Evolutionary conservation across 1,140 invertebrate species (phyloP), one percentile per base, ranked within the genome.

Genomic region (Euglossa dilemma): DNA sequence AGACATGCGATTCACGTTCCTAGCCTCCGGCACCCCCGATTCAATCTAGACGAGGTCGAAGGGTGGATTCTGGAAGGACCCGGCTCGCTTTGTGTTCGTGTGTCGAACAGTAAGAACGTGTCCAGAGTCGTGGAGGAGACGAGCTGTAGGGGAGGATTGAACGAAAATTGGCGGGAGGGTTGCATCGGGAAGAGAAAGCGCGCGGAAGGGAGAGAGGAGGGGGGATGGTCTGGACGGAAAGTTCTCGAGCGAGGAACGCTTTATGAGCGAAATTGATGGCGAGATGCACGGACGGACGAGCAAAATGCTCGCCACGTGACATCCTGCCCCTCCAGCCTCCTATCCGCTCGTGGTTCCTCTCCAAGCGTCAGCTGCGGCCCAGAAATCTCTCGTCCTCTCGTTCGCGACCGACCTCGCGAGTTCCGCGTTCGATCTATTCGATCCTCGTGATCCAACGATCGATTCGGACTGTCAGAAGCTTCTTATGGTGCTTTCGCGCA

Each of bases 1-100:
- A 78, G 69, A 88, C 69, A 85, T 81, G 82, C 82, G 75, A 87
- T 87, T 87, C 85, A 88, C 87, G 82, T 88, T 81, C 69, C 52
- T 64, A 57, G 77, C 61, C 79, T 67, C 59, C 69, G 71, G 70
- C 79, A 76, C 69, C 74, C 83, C 69, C 87, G 86, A 85, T 88
- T 87, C 83, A 87, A 87, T 88, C 83, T 83, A 88, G 83, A 79
- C 74, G 59, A 78, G 78, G 57, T 76, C 83, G 79, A 85, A 83
- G 83, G 85, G 73, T 84, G 70, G 82, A 80, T 87, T 87, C 74
- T 50, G 67, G 59, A 74, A 56, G 72, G 28, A 83, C 69, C 73
- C 11, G 8, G 8, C 45, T 67, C 61, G 67, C 76, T 61, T 79
- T 63, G 77, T 75, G 81, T 50, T 67, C 77, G 77, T 81, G 71